These are phyloP conservation scores for Gymnarchus niloticus DNA, from an alignment of 2,113 vertebrate species.

Conservation along the genomic window DNA sequence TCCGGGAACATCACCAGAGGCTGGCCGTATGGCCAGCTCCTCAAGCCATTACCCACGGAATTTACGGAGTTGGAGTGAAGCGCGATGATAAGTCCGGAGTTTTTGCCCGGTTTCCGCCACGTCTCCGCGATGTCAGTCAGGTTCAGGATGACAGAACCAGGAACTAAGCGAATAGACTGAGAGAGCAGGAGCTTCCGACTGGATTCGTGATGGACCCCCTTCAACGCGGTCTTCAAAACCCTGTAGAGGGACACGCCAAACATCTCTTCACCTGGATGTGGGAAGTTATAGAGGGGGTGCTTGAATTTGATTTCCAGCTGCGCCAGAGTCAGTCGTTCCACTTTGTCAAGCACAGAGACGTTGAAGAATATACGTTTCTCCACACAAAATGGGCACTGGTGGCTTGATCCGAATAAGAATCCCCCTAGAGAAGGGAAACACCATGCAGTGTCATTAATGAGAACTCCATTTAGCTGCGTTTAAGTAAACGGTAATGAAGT, in stretches of 20 bases:
- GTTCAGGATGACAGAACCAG: slow-evolving; percentile 61
- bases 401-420: slow-evolving; percentile 41
- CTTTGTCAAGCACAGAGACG: slow-evolving; percentile 71
- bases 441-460: neutral
- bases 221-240: slow-evolving; percentile 40
- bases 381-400: slow-evolving; percentile 52
- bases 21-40: neutral
- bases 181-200: slow-evolving; percentile 60
- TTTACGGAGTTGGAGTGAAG: slow-evolving; percentile 41
- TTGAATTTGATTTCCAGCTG: slow-evolving; percentile 74
- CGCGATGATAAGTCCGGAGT: slow-evolving; percentile 64
- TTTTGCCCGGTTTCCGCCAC: slow-evolving; percentile 50
- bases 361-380: slow-evolving; percentile 79
- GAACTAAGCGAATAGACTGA: slow-evolving; percentile 54
- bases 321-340: slow-evolving; percentile 69
- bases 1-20: slow-evolving; percentile 36
- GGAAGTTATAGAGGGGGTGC: slow-evolving; percentile 42
- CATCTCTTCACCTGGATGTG: slow-evolving; percentile 18
- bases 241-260: slow-evolving; percentile 67
- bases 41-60: neutral
- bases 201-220: slow-evolving; percentile 33
- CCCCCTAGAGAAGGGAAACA: slow-evolving; percentile 35
- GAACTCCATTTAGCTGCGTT: too few relatives aligned
- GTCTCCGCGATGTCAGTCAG: slow-evolving; percentile 57
- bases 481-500: too few relatives aligned